Evolutionary conservation across 1,140 invertebrate genomes (phyloP).

Genomic region (Conus betulinus): DNA sequence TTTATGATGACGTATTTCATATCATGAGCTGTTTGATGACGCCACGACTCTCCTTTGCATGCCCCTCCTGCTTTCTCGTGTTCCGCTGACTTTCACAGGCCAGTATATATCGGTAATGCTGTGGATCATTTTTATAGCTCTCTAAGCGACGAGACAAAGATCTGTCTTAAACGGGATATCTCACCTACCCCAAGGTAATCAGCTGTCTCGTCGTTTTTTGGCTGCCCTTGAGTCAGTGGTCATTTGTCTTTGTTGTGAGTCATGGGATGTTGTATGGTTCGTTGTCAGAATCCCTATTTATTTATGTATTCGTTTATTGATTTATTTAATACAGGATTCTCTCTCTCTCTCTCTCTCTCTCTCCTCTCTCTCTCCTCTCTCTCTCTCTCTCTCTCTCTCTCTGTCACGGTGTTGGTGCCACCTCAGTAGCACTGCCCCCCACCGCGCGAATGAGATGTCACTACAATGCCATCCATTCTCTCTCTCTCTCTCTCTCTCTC

Average conservation of each 20-base stretch:
- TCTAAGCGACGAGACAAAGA: constrained; percentile 73
- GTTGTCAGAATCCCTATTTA: not conserved
- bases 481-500: too few relatives aligned
- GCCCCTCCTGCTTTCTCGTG: constrained; percentile 42
- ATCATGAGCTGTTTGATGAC: constrained; percentile 1
- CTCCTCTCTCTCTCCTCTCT: too few relatives aligned
- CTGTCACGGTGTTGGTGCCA: too few relatives aligned
- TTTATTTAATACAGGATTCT: not conserved
- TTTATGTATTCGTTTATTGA: not conserved
- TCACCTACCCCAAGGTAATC: constrained; percentile 74
- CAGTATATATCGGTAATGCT: constrained; percentile 51
- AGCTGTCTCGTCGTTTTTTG: not conserved
- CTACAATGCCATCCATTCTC: too few relatives aligned
- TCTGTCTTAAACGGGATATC: constrained; percentile 72
- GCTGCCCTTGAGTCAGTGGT: not conserved
- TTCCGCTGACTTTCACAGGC: constrained; percentile 52
- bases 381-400: too few relatives aligned
- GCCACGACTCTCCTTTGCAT: not conserved
- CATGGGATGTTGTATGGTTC: not conserved
- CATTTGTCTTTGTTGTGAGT: not conserved
- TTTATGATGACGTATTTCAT: not conserved
- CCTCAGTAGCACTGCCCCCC: too few relatives aligned
- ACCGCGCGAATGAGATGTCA: too few relatives aligned
- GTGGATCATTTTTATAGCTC: constrained; percentile 71
- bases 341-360: not conserved